phyloP scores from a whole-genome alignment of 2,113 vertebrate species.

The Leucopsar rothschildi region DNA sequence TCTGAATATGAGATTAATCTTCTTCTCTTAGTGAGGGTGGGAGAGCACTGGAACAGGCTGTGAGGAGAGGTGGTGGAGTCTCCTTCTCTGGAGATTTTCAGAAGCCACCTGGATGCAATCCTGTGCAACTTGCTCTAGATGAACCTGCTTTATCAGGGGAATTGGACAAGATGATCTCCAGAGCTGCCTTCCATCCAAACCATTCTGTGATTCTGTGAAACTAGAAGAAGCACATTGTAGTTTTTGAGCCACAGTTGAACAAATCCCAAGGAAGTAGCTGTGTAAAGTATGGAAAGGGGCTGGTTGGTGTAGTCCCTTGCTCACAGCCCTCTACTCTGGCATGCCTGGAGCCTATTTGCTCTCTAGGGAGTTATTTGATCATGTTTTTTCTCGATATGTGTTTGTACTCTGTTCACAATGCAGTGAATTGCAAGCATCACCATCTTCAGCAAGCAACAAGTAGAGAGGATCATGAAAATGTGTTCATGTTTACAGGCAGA shows the following conservation, averaged over 20 bases:
- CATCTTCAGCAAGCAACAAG: background rate
- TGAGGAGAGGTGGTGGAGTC: no score
- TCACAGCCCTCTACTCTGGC: background rate
- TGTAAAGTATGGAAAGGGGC: background rate
- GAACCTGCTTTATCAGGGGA: background rate
- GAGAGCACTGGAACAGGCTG: background rate
- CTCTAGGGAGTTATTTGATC: background rate
- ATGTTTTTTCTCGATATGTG: fast-evolving
- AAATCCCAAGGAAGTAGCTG: background rate
- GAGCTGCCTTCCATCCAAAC: background rate
- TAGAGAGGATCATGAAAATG: background rate
- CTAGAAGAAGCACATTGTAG: background rate
- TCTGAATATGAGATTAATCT: background rate
- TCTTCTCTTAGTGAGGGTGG: background rate
- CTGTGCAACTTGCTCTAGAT: background rate
- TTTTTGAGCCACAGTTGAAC: background rate
- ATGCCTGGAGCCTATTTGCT: background rate
- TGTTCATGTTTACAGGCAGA: background rate
- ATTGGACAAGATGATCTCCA: background rate
- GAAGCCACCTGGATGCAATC: background rate
- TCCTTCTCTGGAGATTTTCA: background rate
- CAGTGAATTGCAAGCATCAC: background rate
- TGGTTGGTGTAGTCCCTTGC: background rate
- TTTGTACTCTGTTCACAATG: background rate
- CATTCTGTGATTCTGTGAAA: background rate